Evolutionary conservation across 2,113 vertebrate species (phyloP).

Genomic region (Tichodroma muraria): DNA sequence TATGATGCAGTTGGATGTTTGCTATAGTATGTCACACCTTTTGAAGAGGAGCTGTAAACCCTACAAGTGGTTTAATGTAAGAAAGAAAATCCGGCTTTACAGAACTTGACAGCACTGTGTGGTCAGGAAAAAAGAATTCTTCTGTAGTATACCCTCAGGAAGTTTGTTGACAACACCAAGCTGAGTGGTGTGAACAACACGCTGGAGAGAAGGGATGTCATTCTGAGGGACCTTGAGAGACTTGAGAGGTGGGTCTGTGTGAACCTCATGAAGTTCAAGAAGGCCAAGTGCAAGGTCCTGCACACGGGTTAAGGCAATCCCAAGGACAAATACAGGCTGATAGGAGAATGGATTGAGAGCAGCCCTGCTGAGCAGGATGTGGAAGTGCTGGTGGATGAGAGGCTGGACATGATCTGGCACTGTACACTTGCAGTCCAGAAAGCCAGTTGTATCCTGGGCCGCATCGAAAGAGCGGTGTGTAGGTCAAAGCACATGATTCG

Average conservation of each 20-base stretch:
- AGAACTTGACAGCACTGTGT: neutral
- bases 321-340: neutral
- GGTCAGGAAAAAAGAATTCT: neutral
- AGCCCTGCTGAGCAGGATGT: neutral
- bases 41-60: neutral
- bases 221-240: neutral
- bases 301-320: neutral
- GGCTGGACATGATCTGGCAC: neutral
- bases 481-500: neutral
- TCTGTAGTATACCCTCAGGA: neutral
- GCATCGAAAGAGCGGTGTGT: neutral
- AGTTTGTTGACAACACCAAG: neutral
- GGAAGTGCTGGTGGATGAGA: neutral
- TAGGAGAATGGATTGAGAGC: neutral
- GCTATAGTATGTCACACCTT: neutral
- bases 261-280: neutral
- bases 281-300: neutral
- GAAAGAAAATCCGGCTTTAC: neutral
- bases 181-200: rapidly evolving
- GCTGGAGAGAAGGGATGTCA: neutral
- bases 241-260: neutral
- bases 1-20: neutral
- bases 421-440: neutral
- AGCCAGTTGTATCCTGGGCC: neutral
- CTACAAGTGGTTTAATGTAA: neutral